Percentiles rank a stretch among this genome's conserved stretches.
Conservation (phyloP, 2,113 vertebrate genomes). For the Gallinago undulata region DNA sequence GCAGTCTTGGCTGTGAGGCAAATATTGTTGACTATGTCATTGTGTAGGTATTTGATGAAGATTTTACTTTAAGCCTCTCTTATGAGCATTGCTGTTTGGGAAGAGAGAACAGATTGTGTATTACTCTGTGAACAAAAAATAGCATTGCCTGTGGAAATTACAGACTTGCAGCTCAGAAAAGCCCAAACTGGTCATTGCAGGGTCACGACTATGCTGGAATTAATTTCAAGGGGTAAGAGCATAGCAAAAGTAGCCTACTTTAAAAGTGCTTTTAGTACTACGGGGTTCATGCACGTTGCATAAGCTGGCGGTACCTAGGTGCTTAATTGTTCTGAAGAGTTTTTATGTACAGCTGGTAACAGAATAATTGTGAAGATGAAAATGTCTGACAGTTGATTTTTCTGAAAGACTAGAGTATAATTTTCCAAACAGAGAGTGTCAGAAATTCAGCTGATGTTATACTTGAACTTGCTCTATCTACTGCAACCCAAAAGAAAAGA, state of each 20-base stretch:
- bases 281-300: background rate
- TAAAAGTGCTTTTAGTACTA: background rate
- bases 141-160: background rate
- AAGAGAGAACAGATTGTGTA: background rate
- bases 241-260: background rate
- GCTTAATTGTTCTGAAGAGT: background rate
- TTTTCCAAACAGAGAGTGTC: background rate
- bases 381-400: background rate
- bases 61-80: background rate
- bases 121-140: background rate
- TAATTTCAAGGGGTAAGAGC: background rate
- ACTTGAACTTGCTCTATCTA: background rate
- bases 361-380: background rate
- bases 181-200: background rate
- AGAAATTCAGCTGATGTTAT: background rate
- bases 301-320: background rate
- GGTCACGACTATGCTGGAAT: background rate
- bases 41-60: background rate
- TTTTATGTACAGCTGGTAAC: background rate
- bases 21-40: background rate
- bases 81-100: background rate
- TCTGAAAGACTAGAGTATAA: background rate
- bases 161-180: background rate
- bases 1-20: background rate
- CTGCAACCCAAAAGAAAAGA: background rate